These are phyloP conservation scores for Epirrhoe tristata DNA, from an alignment of 2,888 invertebrate genomes.

Conservation along the genomic window DNA sequence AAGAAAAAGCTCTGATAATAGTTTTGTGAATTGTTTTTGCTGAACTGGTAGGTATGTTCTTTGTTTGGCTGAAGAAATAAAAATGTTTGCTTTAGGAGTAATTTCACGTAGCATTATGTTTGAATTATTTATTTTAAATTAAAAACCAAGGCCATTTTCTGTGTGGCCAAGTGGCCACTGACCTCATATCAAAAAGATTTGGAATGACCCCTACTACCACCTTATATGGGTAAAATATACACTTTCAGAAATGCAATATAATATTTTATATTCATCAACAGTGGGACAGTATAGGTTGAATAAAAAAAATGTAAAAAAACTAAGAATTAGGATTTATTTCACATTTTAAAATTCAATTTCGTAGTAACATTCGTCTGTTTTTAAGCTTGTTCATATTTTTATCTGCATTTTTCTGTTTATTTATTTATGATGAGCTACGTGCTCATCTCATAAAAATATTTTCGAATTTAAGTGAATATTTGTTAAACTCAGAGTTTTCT, in stretches of 20 bases:
- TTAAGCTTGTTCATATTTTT: no score
- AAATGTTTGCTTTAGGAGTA: constrained; percentile 1
- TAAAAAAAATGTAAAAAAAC: neutral
- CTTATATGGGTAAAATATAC: constrained; percentile 2
- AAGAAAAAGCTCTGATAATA: constrained; percentile 42
- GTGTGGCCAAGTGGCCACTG: neutral
- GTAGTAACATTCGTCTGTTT: no score
- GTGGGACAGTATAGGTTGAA: no score
- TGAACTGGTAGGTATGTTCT: constrained; percentile 24
- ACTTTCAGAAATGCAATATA: neutral
- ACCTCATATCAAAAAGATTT: neutral
- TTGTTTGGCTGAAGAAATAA: constrained; percentile 26
- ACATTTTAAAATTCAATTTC: no score
- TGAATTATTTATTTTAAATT: neutral
- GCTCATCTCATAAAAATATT: neutral
- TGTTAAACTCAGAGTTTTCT: no score
- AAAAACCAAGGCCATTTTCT: neutral
- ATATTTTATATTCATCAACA: neutral
- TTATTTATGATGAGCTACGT: no score
- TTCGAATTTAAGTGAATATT: neutral
- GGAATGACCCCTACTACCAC: neutral
- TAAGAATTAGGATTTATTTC: no score
- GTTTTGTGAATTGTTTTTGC: constrained; percentile 37
- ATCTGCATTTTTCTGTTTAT: no score
- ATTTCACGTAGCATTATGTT: neutral